Percentiles rank a stretch among this genome's conserved stretches.
Conservation (phyloP, 2,797 vertebrate species). For the Scyliorhinus canicula region DNA sequence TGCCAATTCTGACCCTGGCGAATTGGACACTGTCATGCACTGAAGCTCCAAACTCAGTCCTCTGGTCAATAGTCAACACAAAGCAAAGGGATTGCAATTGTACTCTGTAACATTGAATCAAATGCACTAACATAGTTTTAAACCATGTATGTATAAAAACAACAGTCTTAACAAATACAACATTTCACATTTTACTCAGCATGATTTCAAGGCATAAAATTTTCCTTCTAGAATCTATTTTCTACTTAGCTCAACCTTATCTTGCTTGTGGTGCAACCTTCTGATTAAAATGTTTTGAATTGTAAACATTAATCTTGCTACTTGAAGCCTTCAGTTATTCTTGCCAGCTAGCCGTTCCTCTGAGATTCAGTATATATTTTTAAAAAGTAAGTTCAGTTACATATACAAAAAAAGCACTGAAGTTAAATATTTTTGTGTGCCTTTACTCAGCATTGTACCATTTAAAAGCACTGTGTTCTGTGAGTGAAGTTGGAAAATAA, state of each 20-base stretch:
- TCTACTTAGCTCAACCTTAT: neutral
- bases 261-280: neutral
- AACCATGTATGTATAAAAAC: too few species aligned
- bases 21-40: too few species aligned
- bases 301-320: neutral
- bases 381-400: neutral
- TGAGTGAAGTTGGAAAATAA: neutral
- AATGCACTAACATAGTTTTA: neutral
- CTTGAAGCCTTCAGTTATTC: neutral
- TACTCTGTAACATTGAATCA: neutral
- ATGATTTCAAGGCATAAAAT: neutral
- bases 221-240: neutral
- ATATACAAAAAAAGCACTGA: neutral
- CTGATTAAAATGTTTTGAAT: neutral
- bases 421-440: neutral
- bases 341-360: neutral
- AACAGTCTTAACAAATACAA: neutral
- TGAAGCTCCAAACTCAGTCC: neutral
- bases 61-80: neutral
- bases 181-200: neutral
- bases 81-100: neutral
- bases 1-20: too few species aligned
- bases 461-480: neutral
- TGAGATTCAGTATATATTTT: neutral
- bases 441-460: neutral